phyloP scores from a whole-genome alignment of 2,113 vertebrate genomes.

The Aramus guarauna region DNA sequence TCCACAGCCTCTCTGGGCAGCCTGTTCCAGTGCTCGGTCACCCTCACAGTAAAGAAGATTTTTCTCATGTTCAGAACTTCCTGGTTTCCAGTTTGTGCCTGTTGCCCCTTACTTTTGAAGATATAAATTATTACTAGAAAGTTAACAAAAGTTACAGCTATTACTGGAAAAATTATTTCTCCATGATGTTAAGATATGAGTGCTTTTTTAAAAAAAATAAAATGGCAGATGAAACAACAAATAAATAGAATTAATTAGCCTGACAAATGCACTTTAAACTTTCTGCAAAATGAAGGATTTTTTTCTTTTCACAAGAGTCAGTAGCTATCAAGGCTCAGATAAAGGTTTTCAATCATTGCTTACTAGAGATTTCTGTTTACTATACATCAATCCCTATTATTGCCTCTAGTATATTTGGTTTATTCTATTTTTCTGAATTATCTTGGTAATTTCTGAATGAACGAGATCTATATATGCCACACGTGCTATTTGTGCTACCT shows the following conservation, averaged over 20 bases:
- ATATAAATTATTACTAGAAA: background rate
- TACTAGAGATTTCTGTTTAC: background rate
- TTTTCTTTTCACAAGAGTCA: background rate
- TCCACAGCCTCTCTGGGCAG: too few species aligned
- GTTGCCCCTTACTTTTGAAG: too few species aligned
- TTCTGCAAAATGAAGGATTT: background rate
- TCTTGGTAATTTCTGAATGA: background rate
- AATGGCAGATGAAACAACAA: background rate
- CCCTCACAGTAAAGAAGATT: too few species aligned
- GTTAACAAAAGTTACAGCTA: background rate
- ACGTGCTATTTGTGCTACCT: too few species aligned
- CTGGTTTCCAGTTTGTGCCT: too few species aligned
- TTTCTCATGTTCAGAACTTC: too few species aligned
- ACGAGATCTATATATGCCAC: too few species aligned
- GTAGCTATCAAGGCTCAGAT: background rate
- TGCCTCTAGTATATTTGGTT: background rate
- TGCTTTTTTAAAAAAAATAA: too few species aligned
- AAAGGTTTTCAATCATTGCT: accelerated
- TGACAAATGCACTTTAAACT: background rate
- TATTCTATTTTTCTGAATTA: background rate
- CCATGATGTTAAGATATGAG: background rate
- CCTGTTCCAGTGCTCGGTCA: too few species aligned
- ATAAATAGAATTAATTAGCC: background rate
- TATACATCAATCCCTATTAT: background rate
- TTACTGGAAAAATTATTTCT: background rate